phyloP scores from a whole-genome alignment of 23 tunicate genomes.

The Trididemnum nubilum region DNA sequence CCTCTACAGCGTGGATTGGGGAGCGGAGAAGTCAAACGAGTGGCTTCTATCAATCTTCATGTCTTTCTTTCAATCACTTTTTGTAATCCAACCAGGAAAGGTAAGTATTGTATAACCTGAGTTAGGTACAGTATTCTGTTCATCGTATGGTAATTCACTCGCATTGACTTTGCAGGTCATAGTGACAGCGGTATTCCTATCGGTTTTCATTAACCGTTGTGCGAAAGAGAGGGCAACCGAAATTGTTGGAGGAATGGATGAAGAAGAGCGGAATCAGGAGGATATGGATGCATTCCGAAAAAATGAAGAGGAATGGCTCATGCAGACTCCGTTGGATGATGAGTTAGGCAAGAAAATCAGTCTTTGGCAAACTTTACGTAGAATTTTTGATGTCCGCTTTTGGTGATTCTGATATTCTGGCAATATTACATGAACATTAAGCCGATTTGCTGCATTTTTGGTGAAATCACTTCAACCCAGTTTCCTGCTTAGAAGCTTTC shows the following conservation, averaged over 20 bases:
- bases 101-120: constrained; percentile 36
- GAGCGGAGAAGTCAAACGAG: constrained; percentile 62
- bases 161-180: constrained; percentile 52
- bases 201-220: constrained; percentile 61
- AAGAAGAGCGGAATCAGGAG: constrained; percentile 24
- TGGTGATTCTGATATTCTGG: background rate
- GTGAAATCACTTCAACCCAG: too few species aligned
- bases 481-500: too few species aligned
- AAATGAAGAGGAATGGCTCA: constrained; percentile 48
- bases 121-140: background rate
- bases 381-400: too few species aligned
- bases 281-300: constrained; percentile 28
- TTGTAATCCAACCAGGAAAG: constrained; percentile 77
- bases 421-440: too few species aligned
- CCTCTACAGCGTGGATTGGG: constrained; percentile 87
- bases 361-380: too few species aligned
- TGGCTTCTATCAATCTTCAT: constrained; percentile 67
- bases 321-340: constrained; percentile 44
- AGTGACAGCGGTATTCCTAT: constrained; percentile 43
- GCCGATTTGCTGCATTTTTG: too few species aligned
- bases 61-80: constrained; percentile 72
- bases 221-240: constrained; percentile 39
- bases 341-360: constrained; percentile 10
- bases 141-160: background rate
- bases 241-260: constrained; percentile 34